Percentiles rank a stretch among this genome's conserved stretches.
Evolutionary conservation across 2,888 invertebrate species (phyloP).

Genomic region (Muscina levida): DNA sequence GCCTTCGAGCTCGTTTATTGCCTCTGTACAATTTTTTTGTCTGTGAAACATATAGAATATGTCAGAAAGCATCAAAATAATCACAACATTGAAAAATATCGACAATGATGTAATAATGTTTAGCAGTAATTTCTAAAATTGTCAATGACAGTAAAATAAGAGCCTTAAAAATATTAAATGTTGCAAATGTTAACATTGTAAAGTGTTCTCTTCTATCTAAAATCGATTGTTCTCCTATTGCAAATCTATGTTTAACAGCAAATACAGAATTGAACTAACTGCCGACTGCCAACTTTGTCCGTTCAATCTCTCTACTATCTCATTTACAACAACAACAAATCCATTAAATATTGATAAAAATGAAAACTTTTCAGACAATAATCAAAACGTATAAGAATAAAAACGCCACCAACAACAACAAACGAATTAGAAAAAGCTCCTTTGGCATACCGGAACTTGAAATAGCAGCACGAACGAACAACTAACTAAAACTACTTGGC

Average conservation of each 20-base stretch:
- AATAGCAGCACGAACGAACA: conserved; percentile 36
- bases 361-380: conserved; percentile 54
- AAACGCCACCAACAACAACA: background rate
- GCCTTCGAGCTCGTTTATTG: no score
- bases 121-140: no score
- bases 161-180: no score
- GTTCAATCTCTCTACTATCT: no score
- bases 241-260: background rate
- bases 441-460: conserved; percentile 2
- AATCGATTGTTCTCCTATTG: no score
- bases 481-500: background rate
- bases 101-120: no score
- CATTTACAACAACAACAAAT: conserved; percentile 3
- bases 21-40: no score
- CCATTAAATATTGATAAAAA: conserved; percentile 44
- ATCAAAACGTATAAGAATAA: conserved; percentile 16
- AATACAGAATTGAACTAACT: background rate
- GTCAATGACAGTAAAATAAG: no score
- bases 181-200: background rate
- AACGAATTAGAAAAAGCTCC: conserved; percentile 12
- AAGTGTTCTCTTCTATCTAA: no score
- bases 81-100: no score
- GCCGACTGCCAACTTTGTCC: background rate
- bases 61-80: no score
- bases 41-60: no score